Conservation (phyloP, 2,797 vertebrate species). For the Scleropages formosus region DNA sequence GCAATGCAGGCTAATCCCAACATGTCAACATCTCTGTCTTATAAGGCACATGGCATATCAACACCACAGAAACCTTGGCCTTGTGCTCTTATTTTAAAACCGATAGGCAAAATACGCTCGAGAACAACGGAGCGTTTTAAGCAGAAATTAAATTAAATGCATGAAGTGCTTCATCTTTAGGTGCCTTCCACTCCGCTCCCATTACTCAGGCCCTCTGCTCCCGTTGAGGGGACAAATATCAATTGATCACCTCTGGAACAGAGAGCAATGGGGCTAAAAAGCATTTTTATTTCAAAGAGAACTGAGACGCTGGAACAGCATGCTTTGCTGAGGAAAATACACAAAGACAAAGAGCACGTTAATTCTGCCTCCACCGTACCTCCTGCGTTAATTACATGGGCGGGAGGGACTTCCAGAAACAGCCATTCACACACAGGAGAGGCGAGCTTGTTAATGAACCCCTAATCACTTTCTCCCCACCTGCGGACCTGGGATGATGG, state of each 20-base stretch:
- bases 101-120: constrained; percentile 76
- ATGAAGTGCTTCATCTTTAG: constrained; percentile 93
- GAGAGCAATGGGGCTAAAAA: constrained; percentile 61
- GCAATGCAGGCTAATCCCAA: constrained; percentile 81
- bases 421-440: background rate
- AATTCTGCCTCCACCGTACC: background rate
- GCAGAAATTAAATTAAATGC: constrained; percentile 54
- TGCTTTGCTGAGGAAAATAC: background rate
- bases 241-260: constrained; percentile 90
- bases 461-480: constrained; percentile 1
- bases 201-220: constrained; percentile 72
- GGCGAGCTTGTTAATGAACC: constrained; percentile 16
- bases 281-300: background rate
- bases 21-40: constrained; percentile 75
- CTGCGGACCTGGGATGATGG: background rate
- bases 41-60: constrained; percentile 80
- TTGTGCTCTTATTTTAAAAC: constrained; percentile 76
- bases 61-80: constrained; percentile 73
- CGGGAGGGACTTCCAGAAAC: background rate
- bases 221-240: constrained; percentile 88
- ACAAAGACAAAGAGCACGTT: background rate
- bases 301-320: background rate
- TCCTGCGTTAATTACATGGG: constrained; percentile 1
- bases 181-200: constrained; percentile 82
- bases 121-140: constrained; percentile 76